Base-by-base conservation (phyloP, 2,888 invertebrate species). In the Synanthedon andrenaeformis region DNA sequence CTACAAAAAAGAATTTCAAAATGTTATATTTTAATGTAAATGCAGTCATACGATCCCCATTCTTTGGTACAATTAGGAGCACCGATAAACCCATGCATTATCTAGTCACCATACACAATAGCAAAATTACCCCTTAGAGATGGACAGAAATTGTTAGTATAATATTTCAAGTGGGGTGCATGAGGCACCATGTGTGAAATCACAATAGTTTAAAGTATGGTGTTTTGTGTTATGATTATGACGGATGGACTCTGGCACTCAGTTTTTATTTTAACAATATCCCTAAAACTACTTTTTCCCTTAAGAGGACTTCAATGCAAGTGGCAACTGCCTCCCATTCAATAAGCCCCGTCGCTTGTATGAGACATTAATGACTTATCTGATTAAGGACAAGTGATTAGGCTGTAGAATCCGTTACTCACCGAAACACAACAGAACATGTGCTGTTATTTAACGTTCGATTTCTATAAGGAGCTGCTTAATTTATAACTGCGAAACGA, bases 71-170 rank as follows among this genome's bases (percentile, higher is more conserved):
- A 83, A 85, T 86, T 84, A 82, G 78, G 70, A 72, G 71, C 65
- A 71, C 72, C 72, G 77, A 84, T 83, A 84, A 82, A 79, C 83
- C 85, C 83, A 79, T 83, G 81, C 81, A 86, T 87, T 87, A 86
- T 87, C 87, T 86, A 82, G 80, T 84, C 79, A 79, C 59, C 62
- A 60, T 56, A 62, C 67, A 84, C 84, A 84, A 84, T 76, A 65
- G 72, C 74, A 76, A 74, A 70, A 79, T 80, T 79, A 77, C 81
- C 82, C 82, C 82, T 70, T 73, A 63, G 63, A 61, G 57, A 59
- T 59, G 61, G 62, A 76, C 75, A 77, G 79, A 83, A 84, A 79
- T 82, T 76, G 82, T 79, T 75, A 82, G 81, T 82, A 80, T 87
- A 83, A 83, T 83, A 80, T 87, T 87, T 83, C 86, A 76, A 78